phyloP scores from a whole-genome alignment of 1,140 invertebrate genomes.

The Sminthurinus signatus region DNA sequence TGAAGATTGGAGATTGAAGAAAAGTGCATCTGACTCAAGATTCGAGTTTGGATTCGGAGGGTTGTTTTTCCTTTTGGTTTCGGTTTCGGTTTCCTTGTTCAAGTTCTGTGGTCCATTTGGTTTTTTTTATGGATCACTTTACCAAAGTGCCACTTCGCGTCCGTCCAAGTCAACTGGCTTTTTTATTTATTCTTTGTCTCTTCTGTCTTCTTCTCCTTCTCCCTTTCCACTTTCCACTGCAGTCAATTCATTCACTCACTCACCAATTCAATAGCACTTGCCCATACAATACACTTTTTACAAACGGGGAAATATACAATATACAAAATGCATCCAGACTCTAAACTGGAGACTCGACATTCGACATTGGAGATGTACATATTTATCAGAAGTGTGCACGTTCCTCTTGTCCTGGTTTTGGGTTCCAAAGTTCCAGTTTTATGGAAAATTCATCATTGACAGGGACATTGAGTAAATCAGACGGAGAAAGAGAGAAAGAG shows the following conservation, averaged over 20 bases:
- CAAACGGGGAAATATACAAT: too few species aligned
- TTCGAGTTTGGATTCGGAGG: neutral
- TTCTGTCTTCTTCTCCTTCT: constrained; percentile 5
- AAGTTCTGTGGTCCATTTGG: constrained; percentile 16
- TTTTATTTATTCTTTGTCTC: constrained; percentile 27
- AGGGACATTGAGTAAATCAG: constrained; percentile 28
- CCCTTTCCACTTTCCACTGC: neutral
- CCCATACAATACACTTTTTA: too few species aligned
- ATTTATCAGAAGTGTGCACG: too few species aligned
- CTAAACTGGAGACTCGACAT: too few species aligned
- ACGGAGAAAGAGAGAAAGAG: constrained; percentile 14
- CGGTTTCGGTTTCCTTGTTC: constrained; percentile 8
- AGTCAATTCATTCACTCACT: neutral
- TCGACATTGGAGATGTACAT: too few species aligned
- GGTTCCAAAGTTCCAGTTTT: constrained; percentile 23
- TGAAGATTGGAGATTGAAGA: too few species aligned
- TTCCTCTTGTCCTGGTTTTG: too few species aligned
- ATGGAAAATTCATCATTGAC: constrained; percentile 28
- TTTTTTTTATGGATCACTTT: constrained; percentile 39
- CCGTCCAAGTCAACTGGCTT: constrained; percentile 30
- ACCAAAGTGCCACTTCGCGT: constrained; percentile 36
- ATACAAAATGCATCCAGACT: too few species aligned
- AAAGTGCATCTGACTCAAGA: too few species aligned
- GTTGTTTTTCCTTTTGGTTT: neutral
- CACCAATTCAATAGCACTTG: neutral